Evolutionary conservation across 2,888 invertebrate genomes (phyloP).

Genomic region (Parnassius orleans): DNA sequence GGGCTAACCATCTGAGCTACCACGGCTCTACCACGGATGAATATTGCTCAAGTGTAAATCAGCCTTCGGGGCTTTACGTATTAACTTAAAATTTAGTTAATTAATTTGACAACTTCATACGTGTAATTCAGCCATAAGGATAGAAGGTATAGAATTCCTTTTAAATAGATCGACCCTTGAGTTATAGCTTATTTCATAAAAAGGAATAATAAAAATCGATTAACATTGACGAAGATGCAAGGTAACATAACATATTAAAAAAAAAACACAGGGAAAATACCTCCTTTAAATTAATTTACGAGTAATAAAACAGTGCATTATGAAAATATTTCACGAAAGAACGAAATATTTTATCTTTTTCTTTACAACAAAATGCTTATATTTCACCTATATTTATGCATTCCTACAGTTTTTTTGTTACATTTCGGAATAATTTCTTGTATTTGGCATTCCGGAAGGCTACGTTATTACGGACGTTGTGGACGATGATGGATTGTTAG

Average conservation of each 20-base stretch:
- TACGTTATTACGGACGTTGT: conserved; percentile 61
- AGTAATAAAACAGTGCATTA: background rate
- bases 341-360: background rate
- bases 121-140: no score
- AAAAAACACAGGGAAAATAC: no score
- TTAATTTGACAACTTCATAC: no score
- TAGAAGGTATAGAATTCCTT: no score
- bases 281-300: no score
- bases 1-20: no score
- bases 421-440: conserved; percentile 17
- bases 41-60: no score
- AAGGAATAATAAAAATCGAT: no score
- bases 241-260: background rate
- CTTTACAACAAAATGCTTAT: background rate
- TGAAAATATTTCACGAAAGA: background rate
- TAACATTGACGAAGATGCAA: background rate
- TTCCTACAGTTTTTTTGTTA: conserved; percentile 7
- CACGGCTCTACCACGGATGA: no score
- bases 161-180: background rate
- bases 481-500: conserved; percentile 75
- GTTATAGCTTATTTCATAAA: no score
- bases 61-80: no score
- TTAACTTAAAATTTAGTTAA: no score
- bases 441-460: conserved; percentile 51
- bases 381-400: conserved; percentile 24